Evolutionary conservation across 2,888 invertebrate genomes (phyloP).

Genomic region (Patella ulyssiponensis): DNA sequence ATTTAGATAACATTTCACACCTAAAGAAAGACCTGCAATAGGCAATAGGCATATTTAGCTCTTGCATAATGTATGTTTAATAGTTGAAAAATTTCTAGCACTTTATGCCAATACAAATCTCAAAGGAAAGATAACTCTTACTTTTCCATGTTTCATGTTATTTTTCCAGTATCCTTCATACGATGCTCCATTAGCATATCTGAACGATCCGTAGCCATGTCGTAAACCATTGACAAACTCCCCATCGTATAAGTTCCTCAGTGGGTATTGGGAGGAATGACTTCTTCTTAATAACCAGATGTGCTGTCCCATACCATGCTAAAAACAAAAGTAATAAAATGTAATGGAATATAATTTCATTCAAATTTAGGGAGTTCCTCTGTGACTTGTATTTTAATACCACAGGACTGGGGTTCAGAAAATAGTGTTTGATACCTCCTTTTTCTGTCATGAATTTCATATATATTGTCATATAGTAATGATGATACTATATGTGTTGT

Average conservation of each 20-base stretch:
- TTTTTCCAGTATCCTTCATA: constrained; percentile 71
- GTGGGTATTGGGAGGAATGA: constrained; percentile 69
- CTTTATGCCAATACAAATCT: not conserved
- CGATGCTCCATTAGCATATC: constrained; percentile 72
- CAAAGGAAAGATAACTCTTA: constrained; percentile 35
- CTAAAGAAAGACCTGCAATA: too few relatives aligned
- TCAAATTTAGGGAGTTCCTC: too few relatives aligned
- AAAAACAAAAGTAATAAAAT: constrained; percentile 25
- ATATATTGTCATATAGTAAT: too few relatives aligned
- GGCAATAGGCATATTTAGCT: too few relatives aligned
- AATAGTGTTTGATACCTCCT: too few relatives aligned
- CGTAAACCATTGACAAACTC: constrained; percentile 69
- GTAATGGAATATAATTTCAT: not conserved
- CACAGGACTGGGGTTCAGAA: too few relatives aligned
- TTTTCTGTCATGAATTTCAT: too few relatives aligned
- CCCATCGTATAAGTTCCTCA: constrained; percentile 71
- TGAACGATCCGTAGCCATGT: constrained; percentile 70
- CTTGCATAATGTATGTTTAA: too few relatives aligned
- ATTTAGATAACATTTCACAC: too few relatives aligned
- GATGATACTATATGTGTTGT: too few relatives aligned
- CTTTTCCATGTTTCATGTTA: constrained; percentile 72
- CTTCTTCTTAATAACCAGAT: constrained; percentile 70
- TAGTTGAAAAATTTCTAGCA: too few relatives aligned
- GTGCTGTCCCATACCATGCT: constrained; percentile 72
- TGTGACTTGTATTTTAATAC: too few relatives aligned